These are phyloP conservation scores for Pithys albifrons DNA, from an alignment of 2,113 vertebrate species.

Conservation along the genomic window DNA sequence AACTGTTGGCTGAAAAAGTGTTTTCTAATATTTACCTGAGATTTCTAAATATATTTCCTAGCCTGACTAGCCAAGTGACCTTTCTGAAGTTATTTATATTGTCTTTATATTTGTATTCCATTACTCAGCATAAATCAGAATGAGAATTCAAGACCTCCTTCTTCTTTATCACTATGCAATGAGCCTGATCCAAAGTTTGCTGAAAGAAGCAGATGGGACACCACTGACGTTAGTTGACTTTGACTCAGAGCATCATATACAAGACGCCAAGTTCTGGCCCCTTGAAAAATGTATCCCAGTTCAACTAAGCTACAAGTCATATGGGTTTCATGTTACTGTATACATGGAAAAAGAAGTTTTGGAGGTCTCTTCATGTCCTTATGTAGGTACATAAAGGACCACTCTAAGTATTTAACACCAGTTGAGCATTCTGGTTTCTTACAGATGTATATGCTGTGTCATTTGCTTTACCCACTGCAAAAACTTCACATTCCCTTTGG, in stretches of 20 bases:
- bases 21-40: slow-evolving; percentile 18
- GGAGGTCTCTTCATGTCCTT: neutral
- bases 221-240: slow-evolving; percentile 30
- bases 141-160: slow-evolving; percentile 48
- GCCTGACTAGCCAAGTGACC: slow-evolving; percentile 29
- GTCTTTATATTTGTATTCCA: slow-evolving; percentile 55
- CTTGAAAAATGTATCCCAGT: neutral
- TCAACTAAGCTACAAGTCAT: neutral
- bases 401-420: neutral
- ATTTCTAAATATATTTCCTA: slow-evolving; percentile 49
- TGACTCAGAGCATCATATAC: neutral
- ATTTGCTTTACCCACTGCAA: neutral
- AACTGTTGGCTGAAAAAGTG: neutral
- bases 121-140: slow-evolving; percentile 64
- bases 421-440: neutral
- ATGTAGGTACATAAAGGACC: neutral
- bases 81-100: slow-evolving; percentile 58
- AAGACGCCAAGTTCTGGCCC: neutral
- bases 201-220: slow-evolving; percentile 29
- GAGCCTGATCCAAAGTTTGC: slow-evolving; percentile 38
- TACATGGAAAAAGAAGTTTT: neutral
- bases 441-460: neutral
- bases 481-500: neutral
- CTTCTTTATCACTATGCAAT: slow-evolving; percentile 42
- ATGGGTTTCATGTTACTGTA: neutral